Base-by-base conservation (phyloP, 2,888 invertebrate species). In the Cylindroiulus punctatus region DNA sequence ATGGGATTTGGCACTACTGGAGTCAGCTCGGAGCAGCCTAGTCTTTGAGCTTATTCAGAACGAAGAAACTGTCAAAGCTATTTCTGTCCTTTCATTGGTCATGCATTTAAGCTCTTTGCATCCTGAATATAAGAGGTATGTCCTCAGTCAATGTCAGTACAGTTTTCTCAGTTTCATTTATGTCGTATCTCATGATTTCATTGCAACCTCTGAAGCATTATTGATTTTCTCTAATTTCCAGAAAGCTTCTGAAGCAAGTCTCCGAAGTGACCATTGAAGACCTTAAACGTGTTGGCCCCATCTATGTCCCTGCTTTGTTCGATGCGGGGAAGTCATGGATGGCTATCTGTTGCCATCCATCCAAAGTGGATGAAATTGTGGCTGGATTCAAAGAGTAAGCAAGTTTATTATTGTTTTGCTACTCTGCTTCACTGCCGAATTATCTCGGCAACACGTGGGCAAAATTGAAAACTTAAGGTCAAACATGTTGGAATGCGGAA, bases 1-100 rank as follows among this genome's bases (percentile, higher is more conserved):
- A 86, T 95, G 96, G 93, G 95, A 96, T 87, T 92, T 93, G 14
- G 93, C 94, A 81, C 92, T 97, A 87, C 93, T 97, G 89, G 95
- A 95, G 89, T 95, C 96, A 0, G 97, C 97, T 0, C 95, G 94
- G 89, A 95, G 96, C 90, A 96, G 96, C 22, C 92, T 96, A n/a
- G 94, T 97, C 88, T 98, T 95, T 91, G 95, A 96, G 90, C 93
- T 96, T 85, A 95, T 97, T 87, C 94, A 95, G 89, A 92, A 94
- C 88, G 96, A 96, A 91, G 95, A 95, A 90, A 95, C 94, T 87
- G 93, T 96, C 17, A 94, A 95, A 0, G 94, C 94, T 89, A 93
- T 95, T 32, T 94, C 96, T 36, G 90, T 91, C 52, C 93, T 95
- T 89, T 95, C 96, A 0, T 92, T 97, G n/a, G 90, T 94, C 86